Conservation (phyloP, 2,113 vertebrate species). For the pig (Sus scrofa) region T2T-Sscrofa CM000824.6:147962001-147962500, state of each 20-base stretch:
- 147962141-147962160: not conserved
- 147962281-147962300: too few relatives aligned
- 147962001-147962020: not conserved
- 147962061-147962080: not conserved
- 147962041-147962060: not conserved
- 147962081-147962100: not conserved
- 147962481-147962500: not conserved
- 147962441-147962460: not conserved
- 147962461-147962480: not conserved
- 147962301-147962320: too few relatives aligned
- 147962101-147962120: not conserved
- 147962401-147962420: not conserved
- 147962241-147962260: too few relatives aligned
- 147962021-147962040: not conserved
- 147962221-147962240: too few relatives aligned
- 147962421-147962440: not conserved
- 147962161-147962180: not conserved
- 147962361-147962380: too few relatives aligned
- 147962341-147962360: too few relatives aligned
- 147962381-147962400: not conserved
- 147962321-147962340: too few relatives aligned
- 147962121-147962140: not conserved
- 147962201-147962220: not conserved
- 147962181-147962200: not conserved
- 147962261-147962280: too few relatives aligned